Conservation (phyloP, 2,888 invertebrate genomes). For the Idaea straminata region DNA sequence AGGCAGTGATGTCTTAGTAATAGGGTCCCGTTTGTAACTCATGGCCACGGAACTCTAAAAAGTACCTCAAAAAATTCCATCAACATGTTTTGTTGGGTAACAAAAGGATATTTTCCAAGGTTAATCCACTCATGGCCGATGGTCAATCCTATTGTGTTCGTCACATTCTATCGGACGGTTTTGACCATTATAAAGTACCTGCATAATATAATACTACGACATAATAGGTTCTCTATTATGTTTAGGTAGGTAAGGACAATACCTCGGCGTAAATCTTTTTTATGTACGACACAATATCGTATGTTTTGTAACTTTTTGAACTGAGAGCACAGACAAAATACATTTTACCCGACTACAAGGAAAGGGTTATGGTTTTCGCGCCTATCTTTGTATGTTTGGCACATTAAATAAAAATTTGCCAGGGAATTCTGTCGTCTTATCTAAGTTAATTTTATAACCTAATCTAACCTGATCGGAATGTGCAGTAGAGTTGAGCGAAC, state of each 20-base stretch:
- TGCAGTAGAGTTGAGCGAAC: slow-evolving; percentile 66
- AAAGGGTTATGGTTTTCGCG: too few species aligned
- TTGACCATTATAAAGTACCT: neutral
- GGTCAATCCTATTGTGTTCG: neutral
- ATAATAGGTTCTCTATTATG: neutral
- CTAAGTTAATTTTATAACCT: neutral
- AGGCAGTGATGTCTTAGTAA: too few species aligned
- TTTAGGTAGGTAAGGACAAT: too few species aligned
- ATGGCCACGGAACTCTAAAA: neutral
- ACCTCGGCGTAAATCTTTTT: too few species aligned
- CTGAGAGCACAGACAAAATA: too few species aligned
- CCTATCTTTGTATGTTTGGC: too few species aligned
- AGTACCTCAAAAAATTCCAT: neutral
- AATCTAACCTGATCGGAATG: slow-evolving; percentile 60
- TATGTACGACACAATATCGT: too few species aligned
- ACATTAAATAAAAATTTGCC: too few species aligned
- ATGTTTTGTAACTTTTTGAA: too few species aligned
- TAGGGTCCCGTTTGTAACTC: too few species aligned
- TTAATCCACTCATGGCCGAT: neutral
- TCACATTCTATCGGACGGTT: neutral
- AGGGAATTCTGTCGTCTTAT: neutral
- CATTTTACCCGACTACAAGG: too few species aligned
- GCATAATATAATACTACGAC: neutral
- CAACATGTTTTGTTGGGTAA: neutral
- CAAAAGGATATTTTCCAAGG: neutral